Percentiles rank a stretch among this genome's conserved stretches.
These are phyloP conservation scores for Nematopogon swammerdamellus DNA, from an alignment of 2,888 invertebrate genomes.

Conservation along the genomic window DNA sequence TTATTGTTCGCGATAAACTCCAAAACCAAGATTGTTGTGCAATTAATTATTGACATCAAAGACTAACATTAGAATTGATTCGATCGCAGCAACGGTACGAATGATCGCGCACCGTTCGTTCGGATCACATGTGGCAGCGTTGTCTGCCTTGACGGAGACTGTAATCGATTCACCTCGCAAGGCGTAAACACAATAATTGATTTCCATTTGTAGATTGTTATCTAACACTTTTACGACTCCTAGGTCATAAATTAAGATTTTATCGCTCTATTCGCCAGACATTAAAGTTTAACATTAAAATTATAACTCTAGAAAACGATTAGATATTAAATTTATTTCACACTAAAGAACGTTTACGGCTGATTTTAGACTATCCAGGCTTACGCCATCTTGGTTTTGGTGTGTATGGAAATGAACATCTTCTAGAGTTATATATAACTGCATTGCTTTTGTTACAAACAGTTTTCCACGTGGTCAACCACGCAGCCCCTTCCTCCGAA, in stretches of 20 bases:
- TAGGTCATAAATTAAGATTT: slow-evolving; percentile 32
- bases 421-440: too few species aligned
- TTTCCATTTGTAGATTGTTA: slow-evolving; percentile 9
- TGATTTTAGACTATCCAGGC: background rate
- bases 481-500: too few species aligned
- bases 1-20: too few species aligned
- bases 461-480: too few species aligned
- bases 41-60: too few species aligned
- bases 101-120: too few species aligned
- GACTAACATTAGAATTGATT: too few species aligned
- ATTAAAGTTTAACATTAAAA: slow-evolving; percentile 46
- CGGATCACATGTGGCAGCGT: too few species aligned
- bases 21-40: too few species aligned
- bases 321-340: slow-evolving; percentile 29
- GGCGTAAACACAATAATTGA: background rate
- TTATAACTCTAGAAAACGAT: slow-evolving; percentile 48
- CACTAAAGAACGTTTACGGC: background rate
- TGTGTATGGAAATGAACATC: too few species aligned
- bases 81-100: too few species aligned
- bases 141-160: background rate
- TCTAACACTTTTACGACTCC: slow-evolving; percentile 28
- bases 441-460: too few species aligned
- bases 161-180: background rate
- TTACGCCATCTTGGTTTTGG: background rate
- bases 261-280: slow-evolving; percentile 49